Conservation (phyloP, 2,888 invertebrate species). For the Lottia gigantea region DNA sequence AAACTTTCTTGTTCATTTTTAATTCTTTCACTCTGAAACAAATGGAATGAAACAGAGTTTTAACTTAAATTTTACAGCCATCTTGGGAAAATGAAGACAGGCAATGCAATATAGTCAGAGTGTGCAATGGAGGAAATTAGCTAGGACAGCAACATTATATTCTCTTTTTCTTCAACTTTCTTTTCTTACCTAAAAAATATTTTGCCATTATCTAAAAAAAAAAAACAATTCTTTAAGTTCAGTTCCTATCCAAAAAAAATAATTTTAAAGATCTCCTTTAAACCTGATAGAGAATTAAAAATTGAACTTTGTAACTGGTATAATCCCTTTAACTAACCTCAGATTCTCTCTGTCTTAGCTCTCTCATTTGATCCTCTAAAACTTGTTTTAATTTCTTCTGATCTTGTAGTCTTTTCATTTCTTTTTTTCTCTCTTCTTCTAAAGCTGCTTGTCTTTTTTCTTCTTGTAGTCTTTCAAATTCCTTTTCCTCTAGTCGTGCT, state of each 20-base stretch:
- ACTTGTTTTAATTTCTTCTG: conserved; percentile 50
- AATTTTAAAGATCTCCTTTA: neutral
- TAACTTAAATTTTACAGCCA: too few species aligned
- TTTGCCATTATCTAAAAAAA: too few species aligned
- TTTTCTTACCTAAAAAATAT: too few species aligned
- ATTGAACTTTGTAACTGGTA: too few species aligned
- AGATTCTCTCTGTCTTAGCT: conserved; percentile 59
- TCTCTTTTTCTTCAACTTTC: too few species aligned
- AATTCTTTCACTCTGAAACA: conserved; percentile 50
- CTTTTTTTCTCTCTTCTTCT: conserved; percentile 43
- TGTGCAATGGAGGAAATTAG: too few species aligned
- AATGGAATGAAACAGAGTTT: neutral
- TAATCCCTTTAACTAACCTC: conserved; percentile 45
- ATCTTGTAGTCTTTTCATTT: conserved; percentile 48
- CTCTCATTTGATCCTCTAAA: conserved; percentile 60
- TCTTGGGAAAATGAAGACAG: too few species aligned
- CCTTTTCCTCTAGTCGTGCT: conserved; percentile 47
- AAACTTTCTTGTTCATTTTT: conserved; percentile 58
- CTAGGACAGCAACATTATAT: too few species aligned
- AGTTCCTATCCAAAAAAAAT: too few species aligned
- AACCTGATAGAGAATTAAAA: neutral
- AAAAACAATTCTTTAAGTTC: too few species aligned
- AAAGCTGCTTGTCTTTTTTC: conserved; percentile 47
- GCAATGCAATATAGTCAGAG: too few species aligned
- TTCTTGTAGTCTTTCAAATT: conserved; percentile 53